These are phyloP conservation scores for Poeciliopsis retropinna DNA, from an alignment of 2,113 vertebrate genomes.

Conservation along the genomic window DNA sequence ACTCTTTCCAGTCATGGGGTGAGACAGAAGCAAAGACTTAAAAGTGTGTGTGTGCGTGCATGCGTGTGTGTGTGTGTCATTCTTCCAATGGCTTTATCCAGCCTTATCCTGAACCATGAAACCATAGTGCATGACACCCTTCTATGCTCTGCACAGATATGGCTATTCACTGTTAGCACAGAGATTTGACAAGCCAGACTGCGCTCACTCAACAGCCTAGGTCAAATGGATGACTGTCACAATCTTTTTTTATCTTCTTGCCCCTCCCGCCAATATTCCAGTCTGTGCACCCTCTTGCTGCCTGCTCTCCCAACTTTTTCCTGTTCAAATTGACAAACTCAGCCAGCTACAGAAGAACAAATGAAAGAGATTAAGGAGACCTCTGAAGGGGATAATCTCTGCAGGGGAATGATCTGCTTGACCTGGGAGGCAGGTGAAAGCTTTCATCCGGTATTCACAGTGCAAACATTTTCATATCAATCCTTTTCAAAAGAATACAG, in stretches of 20 bases:
- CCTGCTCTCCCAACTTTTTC: conserved; percentile 67
- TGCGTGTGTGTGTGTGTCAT: conserved; percentile 42
- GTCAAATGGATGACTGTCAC: conserved; percentile 87
- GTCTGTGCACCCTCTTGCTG: conserved; percentile 47
- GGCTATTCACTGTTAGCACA: conserved; percentile 93
- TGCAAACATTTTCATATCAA: conserved; percentile 46
- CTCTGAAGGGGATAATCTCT: conserved; percentile 67
- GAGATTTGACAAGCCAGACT: conserved; percentile 96
- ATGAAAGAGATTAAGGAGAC: conserved; percentile 57
- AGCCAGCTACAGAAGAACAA: conserved; percentile 70
- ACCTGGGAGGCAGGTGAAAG: conserved; percentile 48
- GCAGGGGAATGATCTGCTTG: conserved; percentile 51
- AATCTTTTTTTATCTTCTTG: conserved; percentile 65
- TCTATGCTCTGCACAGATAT: conserved; percentile 88
- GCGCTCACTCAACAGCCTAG: conserved; percentile 91
- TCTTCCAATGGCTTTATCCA: conserved; percentile 78
- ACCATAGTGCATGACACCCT: conserved; percentile 91
- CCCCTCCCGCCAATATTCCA: conserved; percentile 57
- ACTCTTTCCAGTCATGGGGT: conserved; percentile 24
- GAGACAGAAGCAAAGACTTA: conserved; percentile 41
- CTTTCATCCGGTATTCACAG: conserved; percentile 21
- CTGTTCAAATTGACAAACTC: conserved; percentile 78
- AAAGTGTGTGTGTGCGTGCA: conserved; percentile 47
- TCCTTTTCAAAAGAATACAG: conserved; percentile 19
- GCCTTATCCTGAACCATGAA: conserved; percentile 93